These are phyloP conservation scores for Nebria salina DNA, from an alignment of 2,888 invertebrate genomes.

Conservation along the genomic window DNA sequence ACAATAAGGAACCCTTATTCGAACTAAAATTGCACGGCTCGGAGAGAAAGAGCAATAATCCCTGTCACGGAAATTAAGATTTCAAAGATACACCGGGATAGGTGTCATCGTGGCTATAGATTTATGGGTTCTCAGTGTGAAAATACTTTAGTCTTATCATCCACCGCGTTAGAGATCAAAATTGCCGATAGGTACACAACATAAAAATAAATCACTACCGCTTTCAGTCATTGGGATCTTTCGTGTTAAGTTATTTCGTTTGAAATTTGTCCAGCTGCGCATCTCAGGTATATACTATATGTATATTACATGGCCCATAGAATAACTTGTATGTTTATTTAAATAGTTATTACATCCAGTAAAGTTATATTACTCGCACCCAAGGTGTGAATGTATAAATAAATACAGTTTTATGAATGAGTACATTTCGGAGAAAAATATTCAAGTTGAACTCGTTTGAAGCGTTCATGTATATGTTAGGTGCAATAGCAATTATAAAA, in stretches of 20 bases:
- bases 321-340: constrained; percentile 21
- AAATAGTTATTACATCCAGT: constrained; percentile 30
- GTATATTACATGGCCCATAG: neutral
- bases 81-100: constrained; percentile 46
- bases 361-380: neutral
- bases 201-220: constrained; percentile 21
- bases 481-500: neutral
- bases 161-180: constrained; percentile 36
- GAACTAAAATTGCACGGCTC: neutral
- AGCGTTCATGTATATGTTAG: neutral
- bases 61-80: constrained; percentile 47
- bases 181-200: constrained; percentile 24
- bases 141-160: constrained; percentile 31
- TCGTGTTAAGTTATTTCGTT: constrained; percentile 33
- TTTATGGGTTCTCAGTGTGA: constrained; percentile 28
- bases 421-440: neutral
- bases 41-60: neutral
- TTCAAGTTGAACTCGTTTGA: neutral
- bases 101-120: constrained; percentile 40
- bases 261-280: constrained; percentile 34
- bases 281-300: constrained; percentile 20
- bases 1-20: neutral
- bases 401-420: neutral
- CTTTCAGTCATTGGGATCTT: neutral
- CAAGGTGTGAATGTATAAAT: neutral